Percentiles rank a stretch among this genome's conserved stretches.
Evolutionary conservation across 2,113 vertebrate genomes (phyloP).

Genomic region (Echinops telfairi): DNA sequence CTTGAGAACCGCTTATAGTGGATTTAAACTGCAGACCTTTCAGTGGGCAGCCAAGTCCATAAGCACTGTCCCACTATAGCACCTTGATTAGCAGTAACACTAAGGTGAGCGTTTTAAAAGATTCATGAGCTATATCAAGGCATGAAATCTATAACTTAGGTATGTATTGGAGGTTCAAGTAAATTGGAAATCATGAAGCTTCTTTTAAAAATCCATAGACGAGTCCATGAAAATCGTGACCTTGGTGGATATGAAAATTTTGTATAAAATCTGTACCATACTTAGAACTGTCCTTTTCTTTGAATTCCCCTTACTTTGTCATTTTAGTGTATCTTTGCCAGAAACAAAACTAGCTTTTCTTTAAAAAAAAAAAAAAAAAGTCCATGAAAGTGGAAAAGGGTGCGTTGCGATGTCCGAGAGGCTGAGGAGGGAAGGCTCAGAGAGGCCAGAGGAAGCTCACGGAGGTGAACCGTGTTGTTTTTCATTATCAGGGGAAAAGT

Average conservation of each 20-base stretch:
- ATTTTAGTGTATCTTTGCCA: neutral
- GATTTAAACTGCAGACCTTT: neutral
- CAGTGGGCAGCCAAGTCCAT: too few species aligned
- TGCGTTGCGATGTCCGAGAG: neutral
- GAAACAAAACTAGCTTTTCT: neutral
- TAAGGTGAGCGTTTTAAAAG: neutral
- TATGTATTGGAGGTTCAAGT: too few species aligned
- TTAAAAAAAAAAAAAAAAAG: neutral
- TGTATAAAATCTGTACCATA: neutral
- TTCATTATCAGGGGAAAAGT: conserved; percentile 39
- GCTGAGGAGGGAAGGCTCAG: rapidly evolving
- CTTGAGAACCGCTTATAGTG: too few species aligned
- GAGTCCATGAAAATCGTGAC: neutral
- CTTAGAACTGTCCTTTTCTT: neutral
- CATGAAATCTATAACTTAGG: neutral
- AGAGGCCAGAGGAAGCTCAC: neutral
- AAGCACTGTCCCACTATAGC: too few species aligned
- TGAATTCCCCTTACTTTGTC: neutral
- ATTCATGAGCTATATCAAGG: neutral
- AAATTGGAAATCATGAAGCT: neutral
- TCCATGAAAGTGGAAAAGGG: neutral
- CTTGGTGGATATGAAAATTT: neutral
- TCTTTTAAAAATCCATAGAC: neutral
- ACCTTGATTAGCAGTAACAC: neutral
- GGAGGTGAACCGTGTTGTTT: conserved; percentile 37